A percentile compares a stretch with the other conserved stretches of the same genome.
phyloP scores from a whole-genome alignment of 2,113 vertebrate genomes.

The Thomomys bottae region DNA sequence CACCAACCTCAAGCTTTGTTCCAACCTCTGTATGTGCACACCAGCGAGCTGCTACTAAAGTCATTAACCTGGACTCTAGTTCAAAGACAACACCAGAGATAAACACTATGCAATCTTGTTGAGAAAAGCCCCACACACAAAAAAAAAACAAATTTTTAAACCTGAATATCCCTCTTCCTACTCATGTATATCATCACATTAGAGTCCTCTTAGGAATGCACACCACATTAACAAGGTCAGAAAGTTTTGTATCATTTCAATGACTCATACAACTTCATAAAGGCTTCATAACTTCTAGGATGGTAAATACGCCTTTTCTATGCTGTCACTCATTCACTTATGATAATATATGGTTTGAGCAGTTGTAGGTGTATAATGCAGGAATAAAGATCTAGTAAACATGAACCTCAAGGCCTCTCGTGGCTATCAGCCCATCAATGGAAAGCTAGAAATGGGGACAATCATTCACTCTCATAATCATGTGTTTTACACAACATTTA shows the following conservation, averaged over 20 bases:
- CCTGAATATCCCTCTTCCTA: not conserved
- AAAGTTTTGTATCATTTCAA: not conserved
- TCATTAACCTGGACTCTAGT: not conserved
- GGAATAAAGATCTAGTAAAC: not conserved
- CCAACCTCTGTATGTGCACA: not conserved
- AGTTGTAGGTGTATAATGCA: not conserved
- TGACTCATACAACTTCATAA: not conserved
- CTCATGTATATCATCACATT: not conserved
- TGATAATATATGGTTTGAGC: not conserved
- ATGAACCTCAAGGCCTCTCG: not conserved
- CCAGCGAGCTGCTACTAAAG: not conserved
- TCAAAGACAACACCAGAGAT: not conserved
- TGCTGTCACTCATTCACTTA: not conserved
- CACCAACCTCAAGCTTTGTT: not conserved
- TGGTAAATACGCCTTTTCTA: not conserved
- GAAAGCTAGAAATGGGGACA: not conserved
- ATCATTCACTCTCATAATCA: not conserved
- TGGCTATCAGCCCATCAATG: not conserved
- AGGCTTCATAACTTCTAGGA: not conserved
- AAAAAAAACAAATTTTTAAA: not conserved
- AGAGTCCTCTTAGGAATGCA: not conserved
- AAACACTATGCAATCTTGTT: not conserved
- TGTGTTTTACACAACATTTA: not conserved
- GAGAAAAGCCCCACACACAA: not conserved
- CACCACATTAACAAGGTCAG: conserved; percentile 3